Base-by-base conservation (phyloP, 2,797 vertebrate species). In the Lagorchestes hirsutus region DNA sequence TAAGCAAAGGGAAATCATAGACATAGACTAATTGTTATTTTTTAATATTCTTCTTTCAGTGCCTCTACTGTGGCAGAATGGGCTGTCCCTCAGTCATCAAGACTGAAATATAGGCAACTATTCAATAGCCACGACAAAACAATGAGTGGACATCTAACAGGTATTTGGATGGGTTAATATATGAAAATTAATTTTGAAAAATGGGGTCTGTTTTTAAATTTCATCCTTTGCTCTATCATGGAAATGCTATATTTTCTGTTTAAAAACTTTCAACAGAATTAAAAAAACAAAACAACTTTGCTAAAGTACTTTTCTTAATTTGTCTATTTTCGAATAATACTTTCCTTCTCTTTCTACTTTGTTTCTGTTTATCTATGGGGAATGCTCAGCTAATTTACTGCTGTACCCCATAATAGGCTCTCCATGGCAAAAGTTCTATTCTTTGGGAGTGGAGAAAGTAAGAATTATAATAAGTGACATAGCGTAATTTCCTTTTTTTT, bases 41-140 rank as follows among this genome's bases (percentile, higher is more conserved):
- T 14, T 90, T 97, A 52, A 62, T 59, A 96, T 92, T 95, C 22
- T 93, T 92, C 74, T 82, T 28, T 31, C 97, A 99, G 99, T 52
- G 98, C 98, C 93, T 99, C 99, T 96, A 98, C 99, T 0, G 98
- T 98, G 90, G 93, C 98, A 94, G 99, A 99, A 94, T 99, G 99
- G 99, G 99, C 99, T 0, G 99, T 99, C 93, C 99, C 99, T 96
- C 99, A 99, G 98, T 99, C 99, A 46, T 99, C 99, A 54, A 98
- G 99, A 59, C 99, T 99, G 92, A 99, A 99, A 98, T 99, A 99
- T 98, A 99, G 99, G 90, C 99, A 99, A 97, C 99, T 99, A 93
- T 99, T 99, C 98, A 99, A 99, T 98, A 99, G 99, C 97, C 99
- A 99, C 0, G 99, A 99, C 98, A 99, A 99, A 99, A 99, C 99